These are phyloP conservation scores for Orycteropus afer DNA, from an alignment of 2,113 vertebrate genomes.

Conservation along the genomic window DNA sequence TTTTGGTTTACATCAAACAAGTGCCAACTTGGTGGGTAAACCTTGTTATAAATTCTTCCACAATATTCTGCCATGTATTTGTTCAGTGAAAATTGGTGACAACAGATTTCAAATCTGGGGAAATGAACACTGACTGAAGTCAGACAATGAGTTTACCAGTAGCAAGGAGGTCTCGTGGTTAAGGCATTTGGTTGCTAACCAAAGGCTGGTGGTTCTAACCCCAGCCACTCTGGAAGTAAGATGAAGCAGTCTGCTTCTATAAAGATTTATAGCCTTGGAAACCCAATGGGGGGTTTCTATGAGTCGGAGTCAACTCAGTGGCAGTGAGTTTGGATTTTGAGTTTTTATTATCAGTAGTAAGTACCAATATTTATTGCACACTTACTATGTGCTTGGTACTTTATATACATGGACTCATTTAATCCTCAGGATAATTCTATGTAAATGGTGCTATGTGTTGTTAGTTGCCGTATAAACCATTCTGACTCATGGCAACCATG, in stretches of 20 bases:
- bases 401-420: neutral
- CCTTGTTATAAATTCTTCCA: neutral
- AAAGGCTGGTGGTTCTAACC: too few species aligned
- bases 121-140: neutral
- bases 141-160: neutral
- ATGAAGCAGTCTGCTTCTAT: too few species aligned
- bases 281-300: too few species aligned
- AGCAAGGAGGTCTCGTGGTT: too few species aligned
- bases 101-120: neutral
- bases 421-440: neutral
- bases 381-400: too few species aligned
- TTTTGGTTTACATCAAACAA: conserved; percentile 4
- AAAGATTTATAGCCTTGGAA: too few species aligned
- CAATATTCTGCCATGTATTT: neutral
- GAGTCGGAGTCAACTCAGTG: too few species aligned
- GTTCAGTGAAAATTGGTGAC: neutral
- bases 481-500: too few species aligned
- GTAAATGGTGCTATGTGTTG: neutral
- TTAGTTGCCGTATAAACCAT: too few species aligned
- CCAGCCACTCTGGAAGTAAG: too few species aligned
- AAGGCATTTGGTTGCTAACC: too few species aligned
- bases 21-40: neutral
- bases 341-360: neutral
- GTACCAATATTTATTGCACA: neutral
- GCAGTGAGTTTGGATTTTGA: too few species aligned